These are phyloP conservation scores for Platycheirus rosarum DNA, from an alignment of 2,888 invertebrate species.

Conservation along the genomic window DNA sequence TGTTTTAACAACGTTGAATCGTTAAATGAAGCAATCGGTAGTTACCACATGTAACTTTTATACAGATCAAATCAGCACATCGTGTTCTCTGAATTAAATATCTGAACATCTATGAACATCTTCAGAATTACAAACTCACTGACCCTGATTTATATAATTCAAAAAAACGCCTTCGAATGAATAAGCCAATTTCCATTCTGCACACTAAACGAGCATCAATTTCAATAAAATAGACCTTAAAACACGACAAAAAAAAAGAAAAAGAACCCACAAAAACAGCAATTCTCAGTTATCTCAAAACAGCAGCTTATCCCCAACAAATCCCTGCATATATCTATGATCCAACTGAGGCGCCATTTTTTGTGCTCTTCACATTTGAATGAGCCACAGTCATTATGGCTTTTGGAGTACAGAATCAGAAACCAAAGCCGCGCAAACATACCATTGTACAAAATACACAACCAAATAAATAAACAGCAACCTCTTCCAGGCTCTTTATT, in stretches of 20 bases:
- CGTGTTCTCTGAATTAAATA: too few species aligned
- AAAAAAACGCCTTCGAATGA: constrained; percentile 35
- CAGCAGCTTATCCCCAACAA: constrained; percentile 55
- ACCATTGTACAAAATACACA: constrained; percentile 31
- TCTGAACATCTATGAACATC: too few species aligned
- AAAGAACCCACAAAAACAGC: constrained; percentile 14
- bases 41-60: too few species aligned
- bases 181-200: constrained; percentile 67
- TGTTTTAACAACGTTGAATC: too few species aligned
- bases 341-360: background rate
- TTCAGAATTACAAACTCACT: too few species aligned
- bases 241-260: constrained; percentile 22
- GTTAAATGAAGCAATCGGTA: too few species aligned
- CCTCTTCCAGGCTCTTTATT: constrained; percentile 56
- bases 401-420: constrained; percentile 9
- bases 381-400: constrained; percentile 57
- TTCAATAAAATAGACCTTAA: constrained; percentile 56
- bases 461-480: constrained; percentile 65
- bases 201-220: constrained; percentile 68
- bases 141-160: constrained; percentile 64
- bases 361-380: constrained; percentile 56
- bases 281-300: constrained; percentile 51
- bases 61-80: too few species aligned
- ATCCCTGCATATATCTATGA: constrained; percentile 23
- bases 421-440: constrained; percentile 16